Percentiles rank a stretch among this genome's conserved stretches.
phyloP scores from a whole-genome alignment of 2,113 vertebrate genomes.

The Excalfactoria chinensis region DNA sequence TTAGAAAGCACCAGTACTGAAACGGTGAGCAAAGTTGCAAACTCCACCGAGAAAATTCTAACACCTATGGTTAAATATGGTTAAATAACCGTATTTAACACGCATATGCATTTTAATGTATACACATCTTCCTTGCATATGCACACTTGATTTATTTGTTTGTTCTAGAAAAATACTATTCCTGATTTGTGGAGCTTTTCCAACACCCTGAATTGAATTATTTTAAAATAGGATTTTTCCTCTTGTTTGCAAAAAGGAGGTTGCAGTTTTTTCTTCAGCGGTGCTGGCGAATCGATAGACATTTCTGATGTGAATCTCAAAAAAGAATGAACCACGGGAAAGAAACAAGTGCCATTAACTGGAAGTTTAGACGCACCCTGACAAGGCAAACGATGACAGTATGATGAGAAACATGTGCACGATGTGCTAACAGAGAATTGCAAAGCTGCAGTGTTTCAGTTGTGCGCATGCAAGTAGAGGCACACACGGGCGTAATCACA shows the following conservation, averaged over 20 bases:
- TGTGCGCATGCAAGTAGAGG: not conserved
- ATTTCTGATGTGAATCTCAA: not conserved
- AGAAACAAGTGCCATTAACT: not conserved
- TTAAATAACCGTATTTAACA: not conserved
- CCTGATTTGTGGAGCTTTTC: not conserved
- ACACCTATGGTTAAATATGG: not conserved
- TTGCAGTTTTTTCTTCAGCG: not conserved
- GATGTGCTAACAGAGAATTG: not conserved
- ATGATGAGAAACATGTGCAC: conserved; percentile 7
- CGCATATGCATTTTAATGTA: not conserved
- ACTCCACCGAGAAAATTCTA: not conserved
- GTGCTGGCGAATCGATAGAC: not conserved
- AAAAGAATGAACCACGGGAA: not conserved
- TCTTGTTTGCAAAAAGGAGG: not conserved
- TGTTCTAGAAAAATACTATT: not conserved
- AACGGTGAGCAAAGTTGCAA: not conserved
- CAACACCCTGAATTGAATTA: not conserved
- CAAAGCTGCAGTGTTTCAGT: conserved; percentile 1
- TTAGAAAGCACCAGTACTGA: not conserved
- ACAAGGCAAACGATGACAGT: not conserved
- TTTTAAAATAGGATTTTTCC: not conserved
- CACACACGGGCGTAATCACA: conserved; percentile 6
- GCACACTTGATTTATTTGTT: not conserved
- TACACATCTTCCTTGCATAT: not conserved
- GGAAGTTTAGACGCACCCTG: not conserved